Conservation (phyloP, 2,888 invertebrate species). For the Polymixis flavicincta region DNA sequence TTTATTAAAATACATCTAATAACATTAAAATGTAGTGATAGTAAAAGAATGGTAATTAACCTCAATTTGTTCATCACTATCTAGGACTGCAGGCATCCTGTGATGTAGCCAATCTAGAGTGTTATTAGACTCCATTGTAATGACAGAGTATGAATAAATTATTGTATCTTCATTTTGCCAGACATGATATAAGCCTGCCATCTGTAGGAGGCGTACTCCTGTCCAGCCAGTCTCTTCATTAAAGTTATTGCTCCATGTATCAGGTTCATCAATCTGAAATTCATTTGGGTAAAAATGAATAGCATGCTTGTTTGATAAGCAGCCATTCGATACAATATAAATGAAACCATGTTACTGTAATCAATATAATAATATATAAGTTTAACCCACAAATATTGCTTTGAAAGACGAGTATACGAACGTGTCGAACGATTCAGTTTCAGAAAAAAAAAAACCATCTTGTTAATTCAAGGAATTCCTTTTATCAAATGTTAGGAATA, state of each 20-base stretch:
- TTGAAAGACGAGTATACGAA: background rate
- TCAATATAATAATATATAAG: background rate
- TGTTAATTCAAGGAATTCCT: no score
- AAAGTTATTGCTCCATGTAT: slow-evolving; percentile 89
- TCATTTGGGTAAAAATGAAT: background rate
- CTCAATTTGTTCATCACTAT: slow-evolving; percentile 91
- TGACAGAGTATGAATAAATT: slow-evolving; percentile 94
- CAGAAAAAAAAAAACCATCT: no score
- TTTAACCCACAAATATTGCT: background rate
- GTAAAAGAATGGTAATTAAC: slow-evolving; percentile 78
- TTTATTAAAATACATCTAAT: background rate
- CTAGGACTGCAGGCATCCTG: slow-evolving; percentile 95
- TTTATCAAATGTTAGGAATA: no score
- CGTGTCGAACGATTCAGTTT: no score
- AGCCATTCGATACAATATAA: background rate
- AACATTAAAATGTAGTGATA: no score
- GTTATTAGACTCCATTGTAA: slow-evolving; percentile 94
- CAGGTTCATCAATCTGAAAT: slow-evolving; percentile 88
- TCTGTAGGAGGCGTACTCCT: slow-evolving; percentile 92
- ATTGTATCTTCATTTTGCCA: slow-evolving; percentile 91
- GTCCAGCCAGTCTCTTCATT: slow-evolving; percentile 90
- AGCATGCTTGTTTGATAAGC: background rate
- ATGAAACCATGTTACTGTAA: background rate
- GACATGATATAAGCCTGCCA: slow-evolving; percentile 94
- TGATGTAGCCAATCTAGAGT: slow-evolving; percentile 94